These are phyloP conservation scores for Mesochorus sp. DNA, from an alignment of 2,888 invertebrate genomes.

Conservation along the genomic window DNA sequence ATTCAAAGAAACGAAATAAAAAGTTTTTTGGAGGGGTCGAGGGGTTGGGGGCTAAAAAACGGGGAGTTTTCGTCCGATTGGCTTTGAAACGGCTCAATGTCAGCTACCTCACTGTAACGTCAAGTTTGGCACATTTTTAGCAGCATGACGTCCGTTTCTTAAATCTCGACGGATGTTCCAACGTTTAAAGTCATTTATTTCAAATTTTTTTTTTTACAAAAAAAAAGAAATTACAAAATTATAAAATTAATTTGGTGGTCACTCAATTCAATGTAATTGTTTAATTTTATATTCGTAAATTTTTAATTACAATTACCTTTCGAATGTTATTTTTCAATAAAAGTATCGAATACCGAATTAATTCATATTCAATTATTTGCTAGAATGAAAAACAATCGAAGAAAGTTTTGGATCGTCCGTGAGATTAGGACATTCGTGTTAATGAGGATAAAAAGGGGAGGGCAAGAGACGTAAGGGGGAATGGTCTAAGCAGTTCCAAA, in stretches of 20 bases:
- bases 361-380: background rate
- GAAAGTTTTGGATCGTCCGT: slow-evolving; percentile 42
- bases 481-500: slow-evolving; percentile 81
- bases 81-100: slow-evolving; percentile 80
- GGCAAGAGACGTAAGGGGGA: slow-evolving; percentile 59
- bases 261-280: no score
- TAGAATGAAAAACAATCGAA: background rate
- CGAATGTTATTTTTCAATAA: background rate
- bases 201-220: background rate
- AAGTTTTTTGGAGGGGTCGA: slow-evolving; percentile 1
- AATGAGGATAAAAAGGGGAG: slow-evolving; percentile 41
- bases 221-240: slow-evolving; percentile 62
- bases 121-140: slow-evolving; percentile 71
- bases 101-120: slow-evolving; percentile 80
- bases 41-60: slow-evolving; percentile 57
- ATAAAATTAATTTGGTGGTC: background rate
- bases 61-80: slow-evolving; percentile 78
- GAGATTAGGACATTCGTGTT: slow-evolving; percentile 61
- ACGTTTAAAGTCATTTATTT: background rate
- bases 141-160: slow-evolving; percentile 66
- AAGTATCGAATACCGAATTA: background rate
- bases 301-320: background rate
- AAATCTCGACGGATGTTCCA: slow-evolving; percentile 40
- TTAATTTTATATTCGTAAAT: no score
- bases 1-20: slow-evolving; percentile 17